Conservation (phyloP, 2,113 vertebrate genomes). For the rat (Rattus norvegicus) region DNA sequence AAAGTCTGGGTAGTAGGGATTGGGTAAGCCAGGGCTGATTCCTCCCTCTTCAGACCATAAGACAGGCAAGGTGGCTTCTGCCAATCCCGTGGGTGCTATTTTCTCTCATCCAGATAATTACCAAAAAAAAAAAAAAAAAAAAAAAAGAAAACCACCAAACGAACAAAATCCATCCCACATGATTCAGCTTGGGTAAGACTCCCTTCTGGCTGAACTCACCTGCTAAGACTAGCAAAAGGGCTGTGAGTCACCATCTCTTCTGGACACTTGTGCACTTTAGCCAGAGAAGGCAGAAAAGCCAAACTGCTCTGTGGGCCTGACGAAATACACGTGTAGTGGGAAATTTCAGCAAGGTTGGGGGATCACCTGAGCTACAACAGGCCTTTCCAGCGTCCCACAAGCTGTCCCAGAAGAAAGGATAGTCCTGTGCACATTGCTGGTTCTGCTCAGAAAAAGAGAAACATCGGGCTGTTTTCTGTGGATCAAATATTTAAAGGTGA, state of each 20-base stretch:
- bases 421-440: background rate
- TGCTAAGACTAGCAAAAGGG: background rate
- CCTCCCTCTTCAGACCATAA: background rate
- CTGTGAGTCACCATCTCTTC: background rate
- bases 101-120: background rate
- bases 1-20: background rate
- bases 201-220: background rate
- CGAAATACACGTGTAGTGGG: background rate
- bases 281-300: background rate
- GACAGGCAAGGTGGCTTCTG: background rate
- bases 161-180: background rate
- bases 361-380: background rate
- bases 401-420: background rate
- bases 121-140: background rate
- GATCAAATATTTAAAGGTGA: background rate
- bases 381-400: background rate
- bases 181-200: background rate
- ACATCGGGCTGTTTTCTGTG: background rate
- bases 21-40: background rate
- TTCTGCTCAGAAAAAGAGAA: background rate
- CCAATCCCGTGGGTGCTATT: background rate
- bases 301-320: background rate
- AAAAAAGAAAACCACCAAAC: too few relatives aligned
- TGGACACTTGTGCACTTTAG: background rate
- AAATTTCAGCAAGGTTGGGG: background rate